phyloP scores from a whole-genome alignment of 2,888 invertebrate genomes.

The Cerceris rybyensis region DNA sequence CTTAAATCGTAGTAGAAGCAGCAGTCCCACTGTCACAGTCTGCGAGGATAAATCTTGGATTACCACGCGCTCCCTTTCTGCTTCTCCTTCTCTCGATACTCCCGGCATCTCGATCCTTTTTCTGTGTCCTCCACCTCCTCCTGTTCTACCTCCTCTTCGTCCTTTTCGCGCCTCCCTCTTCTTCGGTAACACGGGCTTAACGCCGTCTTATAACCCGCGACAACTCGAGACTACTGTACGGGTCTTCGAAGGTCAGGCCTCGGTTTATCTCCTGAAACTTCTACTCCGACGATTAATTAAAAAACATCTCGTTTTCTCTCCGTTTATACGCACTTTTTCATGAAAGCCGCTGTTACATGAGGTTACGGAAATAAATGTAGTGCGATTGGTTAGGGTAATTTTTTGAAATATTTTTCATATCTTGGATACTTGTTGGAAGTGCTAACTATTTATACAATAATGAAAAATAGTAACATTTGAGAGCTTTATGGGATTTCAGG shows the following conservation, averaged over 20 bases:
- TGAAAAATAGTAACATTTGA: too few species aligned
- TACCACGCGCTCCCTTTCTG: slow-evolving; percentile 70
- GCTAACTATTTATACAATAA: too few species aligned
- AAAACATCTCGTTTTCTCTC: neutral
- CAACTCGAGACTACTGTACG: slow-evolving; percentile 65
- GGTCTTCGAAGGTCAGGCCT: slow-evolving; percentile 14
- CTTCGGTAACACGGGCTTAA: slow-evolving; percentile 70
- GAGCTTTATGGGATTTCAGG: too few species aligned
- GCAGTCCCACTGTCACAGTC: slow-evolving; percentile 69
- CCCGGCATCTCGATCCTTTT: slow-evolving; percentile 58
- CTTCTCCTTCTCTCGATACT: slow-evolving; percentile 52
- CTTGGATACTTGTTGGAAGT: too few species aligned
- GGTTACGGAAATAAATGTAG: too few species aligned
- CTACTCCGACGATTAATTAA: slow-evolving; percentile 28
- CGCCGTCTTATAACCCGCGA: slow-evolving; percentile 71
- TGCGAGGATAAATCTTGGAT: slow-evolving; percentile 80
- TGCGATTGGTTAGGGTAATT: too few species aligned
- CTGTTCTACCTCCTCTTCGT: slow-evolving; percentile 31
- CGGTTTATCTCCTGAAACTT: slow-evolving; percentile 28
- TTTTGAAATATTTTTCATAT: too few species aligned
- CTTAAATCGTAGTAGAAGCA: slow-evolving; percentile 64
- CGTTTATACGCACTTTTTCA: too few species aligned
- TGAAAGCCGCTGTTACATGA: too few species aligned
- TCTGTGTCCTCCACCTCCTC: slow-evolving; percentile 33
- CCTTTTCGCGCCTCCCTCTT: slow-evolving; percentile 31